Conservation (phyloP, 2,888 invertebrate species). For the Drosophila tripunctata region DNA sequence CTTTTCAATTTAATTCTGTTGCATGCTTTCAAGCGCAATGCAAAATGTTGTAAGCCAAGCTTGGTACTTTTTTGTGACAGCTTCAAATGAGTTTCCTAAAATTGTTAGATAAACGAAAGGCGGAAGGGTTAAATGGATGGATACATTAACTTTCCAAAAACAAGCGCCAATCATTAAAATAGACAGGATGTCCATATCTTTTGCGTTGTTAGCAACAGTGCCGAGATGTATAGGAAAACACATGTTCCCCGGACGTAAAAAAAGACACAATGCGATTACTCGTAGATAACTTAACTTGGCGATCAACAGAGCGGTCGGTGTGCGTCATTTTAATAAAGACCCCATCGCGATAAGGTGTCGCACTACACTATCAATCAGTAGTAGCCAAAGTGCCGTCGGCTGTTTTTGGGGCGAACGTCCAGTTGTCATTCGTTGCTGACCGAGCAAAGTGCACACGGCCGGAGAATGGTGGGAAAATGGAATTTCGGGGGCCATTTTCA, state of each 20-base stretch:
- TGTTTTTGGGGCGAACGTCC: slow-evolving; percentile 18
- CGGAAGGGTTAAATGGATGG: too few relatives aligned
- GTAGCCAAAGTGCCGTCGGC: slow-evolving; percentile 13
- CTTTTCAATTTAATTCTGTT: background rate
- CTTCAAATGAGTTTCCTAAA: too few relatives aligned
- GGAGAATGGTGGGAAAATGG: slow-evolving; percentile 51
- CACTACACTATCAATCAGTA: slow-evolving; percentile 40
- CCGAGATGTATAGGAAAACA: slow-evolving; percentile 1
- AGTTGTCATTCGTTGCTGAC: slow-evolving; percentile 44
- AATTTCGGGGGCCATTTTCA: slow-evolving; percentile 49
- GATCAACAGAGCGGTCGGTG: slow-evolving; percentile 24
- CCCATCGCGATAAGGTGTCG: slow-evolving; percentile 41
- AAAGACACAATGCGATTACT: background rate
- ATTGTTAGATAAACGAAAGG: too few relatives aligned
- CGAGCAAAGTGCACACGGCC: slow-evolving; percentile 19
- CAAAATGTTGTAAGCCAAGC: background rate
- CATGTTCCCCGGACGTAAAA: slow-evolving; percentile 10
- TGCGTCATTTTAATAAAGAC: slow-evolving; percentile 47
- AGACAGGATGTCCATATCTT: too few relatives aligned
- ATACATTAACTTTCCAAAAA: too few relatives aligned
- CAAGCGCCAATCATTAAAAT: too few relatives aligned
- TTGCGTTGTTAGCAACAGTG: background rate
- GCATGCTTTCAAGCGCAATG: slow-evolving; percentile 21
- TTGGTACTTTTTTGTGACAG: background rate
- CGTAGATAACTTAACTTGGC: slow-evolving; percentile 26